Percentiles rank a stretch among this genome's conserved stretches.
These are phyloP conservation scores for Coptodon rendalli DNA, from an alignment of 2,113 vertebrate genomes.

Conservation along the genomic window DNA sequence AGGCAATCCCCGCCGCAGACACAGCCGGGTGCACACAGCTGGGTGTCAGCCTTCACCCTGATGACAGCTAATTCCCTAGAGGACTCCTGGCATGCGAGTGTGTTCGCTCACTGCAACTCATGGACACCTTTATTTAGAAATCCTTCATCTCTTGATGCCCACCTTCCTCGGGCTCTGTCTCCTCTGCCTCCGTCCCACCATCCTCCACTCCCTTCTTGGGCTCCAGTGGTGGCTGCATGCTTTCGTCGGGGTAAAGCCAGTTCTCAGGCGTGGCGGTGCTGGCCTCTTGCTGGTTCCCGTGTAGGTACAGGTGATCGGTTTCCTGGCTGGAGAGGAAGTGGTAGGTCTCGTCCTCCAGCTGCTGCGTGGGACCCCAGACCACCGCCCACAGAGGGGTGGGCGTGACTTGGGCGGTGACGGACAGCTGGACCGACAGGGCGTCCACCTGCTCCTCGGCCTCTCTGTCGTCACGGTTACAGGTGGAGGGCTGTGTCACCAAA, in stretches of 20 bases:
- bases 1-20: slow-evolving; percentile 38
- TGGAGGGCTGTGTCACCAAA: slow-evolving; percentile 54
- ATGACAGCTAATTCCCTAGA: slow-evolving; percentile 59
- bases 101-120: slow-evolving; percentile 8
- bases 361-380: slow-evolving; percentile 75
- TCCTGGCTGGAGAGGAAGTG: slow-evolving; percentile 72
- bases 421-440: slow-evolving; percentile 56
- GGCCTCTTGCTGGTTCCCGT: slow-evolving; percentile 31
- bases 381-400: slow-evolving; percentile 76
- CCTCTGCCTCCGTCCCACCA: slow-evolving; percentile 52
- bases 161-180: slow-evolving; percentile 70
- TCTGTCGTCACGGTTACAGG: slow-evolving; percentile 60
- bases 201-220: slow-evolving; percentile 44
- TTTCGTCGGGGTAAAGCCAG: slow-evolving; percentile 42
- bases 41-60: slow-evolving; percentile 32
- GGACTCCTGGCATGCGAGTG: slow-evolving; percentile 28
- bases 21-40: slow-evolving; percentile 34
- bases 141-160: slow-evolving; percentile 47
- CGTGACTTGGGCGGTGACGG: slow-evolving; percentile 70
- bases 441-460: slow-evolving; percentile 62
- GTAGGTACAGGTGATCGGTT: slow-evolving; percentile 39
- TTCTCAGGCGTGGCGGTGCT: slow-evolving; percentile 39
- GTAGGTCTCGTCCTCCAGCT: slow-evolving; percentile 73
- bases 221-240: slow-evolving; percentile 46
- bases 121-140: slow-evolving; percentile 49